Base-by-base conservation (phyloP, 2,888 invertebrate genomes). In the Amphiduros pacificus region DNA sequence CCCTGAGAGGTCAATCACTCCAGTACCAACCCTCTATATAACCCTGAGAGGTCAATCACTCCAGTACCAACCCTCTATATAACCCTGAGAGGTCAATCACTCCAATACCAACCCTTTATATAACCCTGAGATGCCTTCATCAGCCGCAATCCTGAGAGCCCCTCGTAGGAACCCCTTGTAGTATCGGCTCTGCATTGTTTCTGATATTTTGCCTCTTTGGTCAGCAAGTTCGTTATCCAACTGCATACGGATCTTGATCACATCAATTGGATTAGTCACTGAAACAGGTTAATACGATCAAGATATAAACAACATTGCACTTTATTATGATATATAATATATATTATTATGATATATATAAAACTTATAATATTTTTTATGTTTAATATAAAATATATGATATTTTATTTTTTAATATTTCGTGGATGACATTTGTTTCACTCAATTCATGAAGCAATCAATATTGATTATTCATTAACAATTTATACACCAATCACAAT, bases 201-300 rank as follows among this genome's bases (percentile, higher is more conserved):
- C 28, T 27, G 24, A 14, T 24, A 66, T 66, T 28, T 68, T 26
- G 11, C 72, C 71, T n/a, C n/a, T n/a, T 44, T 67, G 68, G 41
- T 63, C 60, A 0, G 68, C 44, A 61, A 76, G 65, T 55, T 77
- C 77, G 61, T 71, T 73, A 60, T 77, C 76, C 11, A 77, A 66
- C 64, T 77, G 77, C 74, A 77, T 74, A 2, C 77, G 70, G 26
- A 72, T 75, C 69, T 77, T 77, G 6, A 77, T 67, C 32, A 77
- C 77, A 68, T 77, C 77, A 9, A 77, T 71, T 0, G 77, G 77
- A 52, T 76, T 76, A 54, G 76, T 76, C 2, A 73, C 76, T 76
- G 67, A 28, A 71, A 68, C 28, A 44, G 40, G 14, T 27, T n/a
- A n/a, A n/a, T n/a, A n/a, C n/a, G n/a, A 11, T 27, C 22, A 22